A percentile compares a stretch with the other conserved stretches of the same genome.
These are phyloP conservation scores for Eugnorisma glareosa DNA, from an alignment of 2,888 invertebrate species.

Conservation along the genomic window DNA sequence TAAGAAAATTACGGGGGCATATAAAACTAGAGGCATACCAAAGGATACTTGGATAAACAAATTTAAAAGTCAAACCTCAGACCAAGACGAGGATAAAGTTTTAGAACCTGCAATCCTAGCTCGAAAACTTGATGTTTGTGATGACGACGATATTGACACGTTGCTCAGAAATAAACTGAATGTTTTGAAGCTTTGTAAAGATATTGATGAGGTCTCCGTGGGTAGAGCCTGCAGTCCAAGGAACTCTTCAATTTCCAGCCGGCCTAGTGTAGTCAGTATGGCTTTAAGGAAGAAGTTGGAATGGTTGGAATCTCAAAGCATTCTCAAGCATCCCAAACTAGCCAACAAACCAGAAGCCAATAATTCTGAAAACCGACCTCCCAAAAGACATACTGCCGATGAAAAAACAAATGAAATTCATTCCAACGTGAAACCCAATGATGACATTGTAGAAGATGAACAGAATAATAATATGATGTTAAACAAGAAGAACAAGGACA, in stretches of 20 bases:
- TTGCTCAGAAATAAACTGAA: conserved; percentile 73
- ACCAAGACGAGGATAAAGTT: conserved; percentile 65
- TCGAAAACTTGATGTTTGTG: conserved; percentile 68
- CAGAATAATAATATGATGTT: conserved; percentile 1
- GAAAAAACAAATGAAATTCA: not conserved
- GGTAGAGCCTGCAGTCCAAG: conserved; percentile 70
- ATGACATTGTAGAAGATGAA: not conserved
- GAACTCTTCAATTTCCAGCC: not conserved
- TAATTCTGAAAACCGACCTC: not conserved
- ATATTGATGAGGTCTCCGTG: conserved; percentile 73
- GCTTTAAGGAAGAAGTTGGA: conserved; percentile 46
- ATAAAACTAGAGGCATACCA: conserved; percentile 51
- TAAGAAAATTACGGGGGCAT: conserved; percentile 70
- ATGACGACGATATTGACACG: conserved; percentile 39
- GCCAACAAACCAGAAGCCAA: not conserved
- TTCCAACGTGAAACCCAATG: not conserved
- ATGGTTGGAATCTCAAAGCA: conserved; percentile 33
- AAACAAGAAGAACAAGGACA: not conserved
- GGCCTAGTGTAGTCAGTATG: not conserved
- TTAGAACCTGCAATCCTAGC: conserved; percentile 69
- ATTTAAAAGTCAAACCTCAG: conserved; percentile 72
- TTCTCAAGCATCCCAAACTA: not conserved
- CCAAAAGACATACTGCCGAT: not conserved
- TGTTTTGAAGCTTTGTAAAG: conserved; percentile 78
- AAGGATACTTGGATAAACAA: conserved; percentile 64